Percentiles rank a stretch among this genome's conserved stretches.
These are phyloP conservation scores for Venusia cambrica DNA, from an alignment of 2,888 invertebrate genomes.

Conservation along the genomic window DNA sequence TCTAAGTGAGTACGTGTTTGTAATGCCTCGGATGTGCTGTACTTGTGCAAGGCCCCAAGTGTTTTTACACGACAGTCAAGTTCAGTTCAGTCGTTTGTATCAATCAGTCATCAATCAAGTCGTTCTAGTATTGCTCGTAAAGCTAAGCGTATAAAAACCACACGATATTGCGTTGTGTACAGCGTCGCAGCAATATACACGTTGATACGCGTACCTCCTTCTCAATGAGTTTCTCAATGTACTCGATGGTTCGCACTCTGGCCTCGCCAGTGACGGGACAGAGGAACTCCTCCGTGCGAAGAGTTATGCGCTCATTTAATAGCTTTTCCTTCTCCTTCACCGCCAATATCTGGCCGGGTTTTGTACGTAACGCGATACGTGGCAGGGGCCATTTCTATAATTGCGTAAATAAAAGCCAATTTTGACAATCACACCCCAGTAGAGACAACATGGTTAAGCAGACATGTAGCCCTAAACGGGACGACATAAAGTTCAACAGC, in stretches of 20 bases:
- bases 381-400: slow-evolving; percentile 85
- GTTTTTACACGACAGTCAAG: slow-evolving; percentile 28
- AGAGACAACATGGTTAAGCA: slow-evolving; percentile 61
- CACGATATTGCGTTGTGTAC: slow-evolving; percentile 73
- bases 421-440: slow-evolving; percentile 69
- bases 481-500: slow-evolving; percentile 33
- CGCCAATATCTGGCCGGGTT: slow-evolving; percentile 90
- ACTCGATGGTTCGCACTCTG: slow-evolving; percentile 94
- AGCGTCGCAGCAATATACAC: slow-evolving; percentile 70
- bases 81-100: slow-evolving; percentile 21
- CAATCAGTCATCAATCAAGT: slow-evolving; percentile 29
- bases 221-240: slow-evolving; percentile 97
- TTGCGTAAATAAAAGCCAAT: slow-evolving; percentile 75
- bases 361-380: slow-evolving; percentile 93
- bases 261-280: slow-evolving; percentile 92
- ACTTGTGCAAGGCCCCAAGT: slow-evolving; percentile 30
- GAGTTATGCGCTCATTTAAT: slow-evolving; percentile 93
- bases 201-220: slow-evolving; percentile 89
- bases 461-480: slow-evolving; percentile 47
- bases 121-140: slow-evolving; percentile 55
- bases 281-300: slow-evolving; percentile 93
- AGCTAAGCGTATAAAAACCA: slow-evolving; percentile 75
- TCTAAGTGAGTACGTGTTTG: slow-evolving; percentile 29
- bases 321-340: slow-evolving; percentile 94
- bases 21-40: slow-evolving; percentile 27